phyloP scores from a whole-genome alignment of 2,113 vertebrate genomes.

The Sciurus niger region DNA sequence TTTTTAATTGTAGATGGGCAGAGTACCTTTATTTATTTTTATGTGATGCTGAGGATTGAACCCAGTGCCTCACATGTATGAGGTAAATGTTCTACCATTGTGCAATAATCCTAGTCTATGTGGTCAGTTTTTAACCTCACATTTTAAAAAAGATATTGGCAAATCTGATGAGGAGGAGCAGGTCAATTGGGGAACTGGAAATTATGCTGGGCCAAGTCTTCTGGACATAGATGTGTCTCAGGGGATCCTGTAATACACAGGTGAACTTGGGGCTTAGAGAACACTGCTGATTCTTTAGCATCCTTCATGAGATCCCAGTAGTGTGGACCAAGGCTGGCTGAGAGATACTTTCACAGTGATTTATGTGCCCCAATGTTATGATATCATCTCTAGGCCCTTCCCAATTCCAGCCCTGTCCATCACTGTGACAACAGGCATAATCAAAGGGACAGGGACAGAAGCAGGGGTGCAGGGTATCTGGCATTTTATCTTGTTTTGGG shows the following conservation, averaged over 20 bases:
- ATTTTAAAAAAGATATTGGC: background rate
- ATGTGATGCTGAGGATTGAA: too few relatives aligned
- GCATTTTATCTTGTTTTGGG: background rate
- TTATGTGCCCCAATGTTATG: background rate
- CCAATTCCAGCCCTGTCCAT: background rate
- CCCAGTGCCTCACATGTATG: too few relatives aligned
- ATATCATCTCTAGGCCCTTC: background rate
- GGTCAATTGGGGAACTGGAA: background rate
- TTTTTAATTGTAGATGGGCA: too few relatives aligned
- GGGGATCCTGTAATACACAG: background rate
- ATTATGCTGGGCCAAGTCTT: background rate
- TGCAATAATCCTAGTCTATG: too few relatives aligned
- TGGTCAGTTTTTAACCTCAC: background rate
- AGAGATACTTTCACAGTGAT: background rate
- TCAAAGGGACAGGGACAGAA: background rate
- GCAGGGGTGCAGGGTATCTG: background rate
- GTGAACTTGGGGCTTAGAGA: background rate
- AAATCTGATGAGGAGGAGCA: background rate
- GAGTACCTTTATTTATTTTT: too few relatives aligned
- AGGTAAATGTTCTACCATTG: too few relatives aligned
- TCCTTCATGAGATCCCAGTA: background rate
- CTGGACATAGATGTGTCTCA: background rate
- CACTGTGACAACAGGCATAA: background rate
- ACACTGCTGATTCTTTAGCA: background rate
- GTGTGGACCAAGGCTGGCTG: background rate